Base-by-base conservation (phyloP, 2,888 invertebrate genomes). In the Nephrotoma guestfalica region DNA sequence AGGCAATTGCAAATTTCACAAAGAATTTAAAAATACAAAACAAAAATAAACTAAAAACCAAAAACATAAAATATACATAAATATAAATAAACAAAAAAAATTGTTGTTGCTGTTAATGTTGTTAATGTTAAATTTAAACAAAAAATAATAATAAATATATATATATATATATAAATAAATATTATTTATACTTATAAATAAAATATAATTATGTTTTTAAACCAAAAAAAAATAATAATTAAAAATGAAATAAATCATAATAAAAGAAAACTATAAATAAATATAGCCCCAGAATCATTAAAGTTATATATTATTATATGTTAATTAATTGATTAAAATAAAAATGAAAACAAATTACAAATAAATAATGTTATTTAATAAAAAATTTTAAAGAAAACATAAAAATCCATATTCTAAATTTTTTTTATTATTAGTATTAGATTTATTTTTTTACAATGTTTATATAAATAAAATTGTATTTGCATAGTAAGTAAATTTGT, bases 21-120 rank as follows among this genome's bases (percentile, higher is more conserved):
- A 83, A 83, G 11, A 83, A 18, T 18, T 41, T 40, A 83, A 47
- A 47, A 40, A 83, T 40, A 84, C 83, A 40, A 84, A 84, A 84
- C 47, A 47, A 41, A 11, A 13, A 3, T 84, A 84, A 84, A 84
- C 84, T 42, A 84, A 30, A 30, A 84, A 41, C 42, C 42, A 84
- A 84, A 30, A 83, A 83, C 6, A 40, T 41, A 41, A 83, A 83
- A 41, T 84, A 84, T 41, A 84, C 84, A 30, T 30, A 30, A 30
- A 30, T 84, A 84, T 41, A 84, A 84, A 84, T 71, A 71, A 41
- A 84, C 84, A 41, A 84, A 84, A 84, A 57, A 84, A 84, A 84
- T 84, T 84, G 84, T 84, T 84, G 84, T 84, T 84, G 84, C 84
- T 84, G 84, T 84, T 71, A 71, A 71, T 84, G 84, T 84, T 84